A percentile compares a stretch with the other conserved stretches of the same genome.
phyloP scores from a whole-genome alignment of 2,888 invertebrate species.

The Cantharis flavilabris region DNA sequence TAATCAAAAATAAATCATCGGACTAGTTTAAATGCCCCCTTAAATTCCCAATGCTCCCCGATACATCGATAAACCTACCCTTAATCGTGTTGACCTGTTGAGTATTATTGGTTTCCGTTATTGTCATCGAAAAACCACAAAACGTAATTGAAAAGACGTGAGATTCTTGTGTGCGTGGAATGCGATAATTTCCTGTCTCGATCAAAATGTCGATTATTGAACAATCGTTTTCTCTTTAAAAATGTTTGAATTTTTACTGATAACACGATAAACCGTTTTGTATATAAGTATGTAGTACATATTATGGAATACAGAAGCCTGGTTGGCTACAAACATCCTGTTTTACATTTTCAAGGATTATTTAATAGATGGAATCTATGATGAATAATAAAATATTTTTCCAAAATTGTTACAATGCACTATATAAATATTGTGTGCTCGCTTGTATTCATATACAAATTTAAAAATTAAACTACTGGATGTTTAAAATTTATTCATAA shows the following conservation, averaged over 20 bases:
- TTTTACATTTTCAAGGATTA: background rate
- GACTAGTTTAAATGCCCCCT: background rate
- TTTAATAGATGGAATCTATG: background rate
- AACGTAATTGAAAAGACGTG: background rate
- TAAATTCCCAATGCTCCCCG: background rate
- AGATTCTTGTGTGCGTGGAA: background rate
- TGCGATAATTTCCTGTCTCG: background rate
- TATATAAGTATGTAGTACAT: background rate
- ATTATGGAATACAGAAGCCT: background rate
- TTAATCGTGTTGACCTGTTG: background rate
- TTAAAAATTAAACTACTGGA: background rate
- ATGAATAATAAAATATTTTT: background rate
- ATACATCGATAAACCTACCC: background rate
- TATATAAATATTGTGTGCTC: background rate
- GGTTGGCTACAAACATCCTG: background rate
- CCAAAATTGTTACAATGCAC: background rate
- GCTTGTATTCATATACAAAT: background rate
- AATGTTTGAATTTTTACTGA: background rate
- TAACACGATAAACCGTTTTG: background rate
- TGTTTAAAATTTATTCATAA: background rate
- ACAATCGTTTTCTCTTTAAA: background rate
- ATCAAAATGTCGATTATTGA: background rate
- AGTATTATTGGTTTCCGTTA: background rate
- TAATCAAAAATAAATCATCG: background rate
- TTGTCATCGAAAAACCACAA: background rate